A percentile compares a stretch with the other conserved stretches of the same genome.
These are phyloP conservation scores for Drosophila tropicalis DNA, from an alignment of 1,140 invertebrate genomes.

Conservation along the genomic window DNA sequence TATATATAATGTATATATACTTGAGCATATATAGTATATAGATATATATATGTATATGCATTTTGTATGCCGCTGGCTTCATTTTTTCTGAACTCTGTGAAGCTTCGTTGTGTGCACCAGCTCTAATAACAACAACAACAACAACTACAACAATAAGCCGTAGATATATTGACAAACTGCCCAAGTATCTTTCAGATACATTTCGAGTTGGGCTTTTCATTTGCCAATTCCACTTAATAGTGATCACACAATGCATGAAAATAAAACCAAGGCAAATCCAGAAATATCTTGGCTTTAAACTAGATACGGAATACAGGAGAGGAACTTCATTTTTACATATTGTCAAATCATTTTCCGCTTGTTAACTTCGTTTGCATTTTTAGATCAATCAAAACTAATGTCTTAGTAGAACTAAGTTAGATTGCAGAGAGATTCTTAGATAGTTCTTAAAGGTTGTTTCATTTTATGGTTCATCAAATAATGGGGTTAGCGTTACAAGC, in stretches of 20 bases:
- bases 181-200: constrained; percentile 45
- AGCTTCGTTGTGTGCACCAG: constrained; percentile 46
- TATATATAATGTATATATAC: not conserved
- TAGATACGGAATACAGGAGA: too few species aligned
- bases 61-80: constrained; percentile 40
- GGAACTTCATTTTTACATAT: too few species aligned
- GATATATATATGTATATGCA: constrained; percentile 36
- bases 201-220: constrained; percentile 12
- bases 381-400: too few species aligned
- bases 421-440: too few species aligned
- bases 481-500: too few species aligned
- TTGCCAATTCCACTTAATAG: constrained; percentile 8
- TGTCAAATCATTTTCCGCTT: too few species aligned
- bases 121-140: constrained; percentile 53
- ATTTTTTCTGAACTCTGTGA: constrained; percentile 17
- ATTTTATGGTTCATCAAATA: too few species aligned
- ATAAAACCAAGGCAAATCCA: too few species aligned
- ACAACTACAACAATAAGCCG: constrained; percentile 49
- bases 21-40: constrained; percentile 5
- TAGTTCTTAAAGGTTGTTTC: too few species aligned
- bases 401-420: too few species aligned
- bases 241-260: not conserved
- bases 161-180: constrained; percentile 21
- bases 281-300: not conserved
- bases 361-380: too few species aligned